phyloP scores from a whole-genome alignment of 1,140 invertebrate species.

The Cataglyphis hispanica region DNA sequence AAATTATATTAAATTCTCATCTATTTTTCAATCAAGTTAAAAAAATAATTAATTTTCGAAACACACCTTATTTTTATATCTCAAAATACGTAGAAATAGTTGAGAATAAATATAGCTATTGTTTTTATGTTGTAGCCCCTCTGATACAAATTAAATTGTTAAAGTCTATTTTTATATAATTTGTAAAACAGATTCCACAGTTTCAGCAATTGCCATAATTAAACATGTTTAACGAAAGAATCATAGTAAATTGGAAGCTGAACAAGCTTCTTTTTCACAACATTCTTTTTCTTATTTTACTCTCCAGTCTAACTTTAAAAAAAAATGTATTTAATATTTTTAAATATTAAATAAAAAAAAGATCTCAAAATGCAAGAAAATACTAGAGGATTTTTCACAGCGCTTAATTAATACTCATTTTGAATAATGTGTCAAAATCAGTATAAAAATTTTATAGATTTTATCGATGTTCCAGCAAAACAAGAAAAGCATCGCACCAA shows the following conservation, averaged over 20 bases:
- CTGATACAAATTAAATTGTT: slow-evolving; percentile 13
- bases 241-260: background rate
- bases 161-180: background rate
- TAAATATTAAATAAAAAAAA: background rate
- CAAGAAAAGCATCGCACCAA: slow-evolving; percentile 8
- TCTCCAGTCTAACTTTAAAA: background rate
- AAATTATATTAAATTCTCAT: background rate
- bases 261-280: no score
- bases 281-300: background rate
- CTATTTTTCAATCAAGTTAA: background rate
- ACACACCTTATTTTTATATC: background rate
- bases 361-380: slow-evolving; percentile 18
- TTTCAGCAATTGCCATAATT: slow-evolving; percentile 27
- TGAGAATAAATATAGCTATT: background rate
- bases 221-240: background rate
- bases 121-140: background rate
- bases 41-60: background rate
- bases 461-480: background rate
- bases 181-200: slow-evolving; percentile 10
- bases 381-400: background rate
- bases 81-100: slow-evolving; percentile 19
- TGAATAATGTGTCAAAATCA: background rate
- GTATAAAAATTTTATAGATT: slow-evolving; percentile 28
- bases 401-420: slow-evolving; percentile 8
- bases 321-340: slow-evolving; percentile 28